Percentiles rank a stretch among this genome's conserved stretches.
phyloP scores from a whole-genome alignment of 2,797 vertebrate species.

The Chiroxiphia lanceolata region DNA sequence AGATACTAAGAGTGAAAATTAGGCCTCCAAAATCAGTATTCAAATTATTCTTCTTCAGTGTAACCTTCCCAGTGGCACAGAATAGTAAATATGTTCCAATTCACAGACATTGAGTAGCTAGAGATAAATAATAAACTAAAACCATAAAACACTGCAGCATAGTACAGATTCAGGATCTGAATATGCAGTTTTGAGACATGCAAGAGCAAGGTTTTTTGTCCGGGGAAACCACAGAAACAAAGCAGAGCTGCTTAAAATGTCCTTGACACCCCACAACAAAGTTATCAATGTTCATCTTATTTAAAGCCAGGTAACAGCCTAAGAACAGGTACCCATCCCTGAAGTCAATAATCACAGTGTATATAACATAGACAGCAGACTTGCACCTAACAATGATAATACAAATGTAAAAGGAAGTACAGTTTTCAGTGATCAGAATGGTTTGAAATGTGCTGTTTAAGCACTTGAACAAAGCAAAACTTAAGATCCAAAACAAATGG shows the following conservation, averaged over 20 bases:
- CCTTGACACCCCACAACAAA: background rate
- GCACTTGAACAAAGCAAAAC: background rate
- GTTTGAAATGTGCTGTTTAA: background rate
- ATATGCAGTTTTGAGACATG: background rate
- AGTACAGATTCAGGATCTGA: background rate
- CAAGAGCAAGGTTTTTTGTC: background rate
- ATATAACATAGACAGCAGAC: background rate
- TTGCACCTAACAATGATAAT: background rate
- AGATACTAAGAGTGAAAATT: background rate
- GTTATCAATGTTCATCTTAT: background rate
- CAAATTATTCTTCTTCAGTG: background rate
- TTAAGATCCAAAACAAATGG: background rate
- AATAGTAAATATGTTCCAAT: background rate
- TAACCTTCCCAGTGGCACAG: background rate
- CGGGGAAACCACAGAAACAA: background rate
- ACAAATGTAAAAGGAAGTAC: background rate
- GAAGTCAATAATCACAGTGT: background rate
- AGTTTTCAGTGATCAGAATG: background rate
- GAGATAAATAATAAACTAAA: background rate
- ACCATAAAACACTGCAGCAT: background rate
- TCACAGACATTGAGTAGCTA: background rate
- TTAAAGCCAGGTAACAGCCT: background rate
- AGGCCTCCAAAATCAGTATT: background rate
- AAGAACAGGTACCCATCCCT: background rate
- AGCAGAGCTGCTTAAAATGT: background rate